Evolutionary conservation across 2,888 invertebrate genomes (phyloP).

Genomic region (Adelognathus sp.): DNA sequence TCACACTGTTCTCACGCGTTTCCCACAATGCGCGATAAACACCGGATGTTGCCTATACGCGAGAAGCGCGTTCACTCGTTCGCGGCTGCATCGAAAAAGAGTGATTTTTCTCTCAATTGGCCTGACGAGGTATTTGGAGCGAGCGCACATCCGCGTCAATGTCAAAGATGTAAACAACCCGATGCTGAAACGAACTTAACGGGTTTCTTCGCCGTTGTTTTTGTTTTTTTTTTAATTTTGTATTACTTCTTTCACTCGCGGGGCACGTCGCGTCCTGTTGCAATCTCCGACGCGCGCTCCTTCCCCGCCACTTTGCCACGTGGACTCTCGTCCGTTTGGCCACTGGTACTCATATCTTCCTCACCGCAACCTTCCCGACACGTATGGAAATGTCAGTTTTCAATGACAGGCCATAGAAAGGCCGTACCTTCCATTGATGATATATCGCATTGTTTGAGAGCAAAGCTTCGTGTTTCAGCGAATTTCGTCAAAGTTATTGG

Average conservation of each 20-base stretch:
- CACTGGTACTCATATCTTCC: background rate
- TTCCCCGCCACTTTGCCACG: constrained; percentile 25
- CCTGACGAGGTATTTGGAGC: background rate
- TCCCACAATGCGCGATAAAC: no score
- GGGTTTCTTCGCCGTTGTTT: constrained; percentile 15
- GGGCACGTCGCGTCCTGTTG: background rate
- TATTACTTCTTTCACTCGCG: background rate
- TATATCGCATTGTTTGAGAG: background rate
- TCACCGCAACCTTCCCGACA: background rate
- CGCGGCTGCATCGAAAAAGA: no score
- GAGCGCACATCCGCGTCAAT: background rate
- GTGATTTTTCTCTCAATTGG: no score
- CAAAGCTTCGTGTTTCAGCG: background rate
- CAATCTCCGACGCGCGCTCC: constrained; percentile 21
- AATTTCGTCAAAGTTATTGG: background rate
- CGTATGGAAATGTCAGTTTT: background rate
- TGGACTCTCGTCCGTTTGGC: constrained; percentile 26
- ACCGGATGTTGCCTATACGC: no score
- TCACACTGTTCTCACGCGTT: no score
- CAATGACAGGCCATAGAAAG: background rate
- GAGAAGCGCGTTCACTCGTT: no score
- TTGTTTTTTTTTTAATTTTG: background rate
- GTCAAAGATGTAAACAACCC: constrained; percentile 25
- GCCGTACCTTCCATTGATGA: background rate
- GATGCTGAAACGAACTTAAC: constrained; percentile 4